Evolutionary conservation across 2,888 invertebrate species (phyloP).

Genomic region (Pristionchus exspectatus): DNA sequence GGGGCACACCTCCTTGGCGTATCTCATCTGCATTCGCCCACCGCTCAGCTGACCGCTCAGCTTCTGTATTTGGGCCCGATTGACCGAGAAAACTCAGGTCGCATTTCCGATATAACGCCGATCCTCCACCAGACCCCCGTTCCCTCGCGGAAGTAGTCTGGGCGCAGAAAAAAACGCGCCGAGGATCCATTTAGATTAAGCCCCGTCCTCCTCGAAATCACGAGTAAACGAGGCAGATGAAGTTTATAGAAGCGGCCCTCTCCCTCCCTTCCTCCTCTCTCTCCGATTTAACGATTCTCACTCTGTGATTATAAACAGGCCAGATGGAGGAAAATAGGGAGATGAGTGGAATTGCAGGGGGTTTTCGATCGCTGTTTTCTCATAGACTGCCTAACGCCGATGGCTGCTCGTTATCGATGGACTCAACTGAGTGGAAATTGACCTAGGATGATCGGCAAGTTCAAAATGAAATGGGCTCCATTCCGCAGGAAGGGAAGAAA

Average conservation of each 20-base stretch:
- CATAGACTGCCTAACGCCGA: neutral
- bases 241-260: conserved; percentile 16
- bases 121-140: neutral
- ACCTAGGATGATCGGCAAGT: too few species aligned
- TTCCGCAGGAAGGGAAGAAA: neutral
- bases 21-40: too few species aligned
- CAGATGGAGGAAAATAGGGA: conserved; percentile 37
- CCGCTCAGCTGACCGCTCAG: too few species aligned
- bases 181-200: conserved; percentile 22
- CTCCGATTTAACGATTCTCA: conserved; percentile 45
- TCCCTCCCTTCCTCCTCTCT: neutral
- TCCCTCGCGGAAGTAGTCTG: neutral
- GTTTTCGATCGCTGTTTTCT: neutral
- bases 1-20: neutral
- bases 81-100: too few species aligned
- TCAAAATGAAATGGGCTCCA: too few species aligned
- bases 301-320: conserved; percentile 50
- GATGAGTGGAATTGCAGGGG: neutral
- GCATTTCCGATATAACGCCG: too few species aligned
- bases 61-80: too few species aligned
- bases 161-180: neutral
- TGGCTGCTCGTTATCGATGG: neutral
- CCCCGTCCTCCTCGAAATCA: conserved; percentile 14
- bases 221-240: conserved; percentile 33
- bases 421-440: too few species aligned